Percentiles rank a stretch among this genome's conserved stretches.
Evolutionary conservation across 2,888 invertebrate species (phyloP).

Genomic region (Clostera curtula): DNA sequence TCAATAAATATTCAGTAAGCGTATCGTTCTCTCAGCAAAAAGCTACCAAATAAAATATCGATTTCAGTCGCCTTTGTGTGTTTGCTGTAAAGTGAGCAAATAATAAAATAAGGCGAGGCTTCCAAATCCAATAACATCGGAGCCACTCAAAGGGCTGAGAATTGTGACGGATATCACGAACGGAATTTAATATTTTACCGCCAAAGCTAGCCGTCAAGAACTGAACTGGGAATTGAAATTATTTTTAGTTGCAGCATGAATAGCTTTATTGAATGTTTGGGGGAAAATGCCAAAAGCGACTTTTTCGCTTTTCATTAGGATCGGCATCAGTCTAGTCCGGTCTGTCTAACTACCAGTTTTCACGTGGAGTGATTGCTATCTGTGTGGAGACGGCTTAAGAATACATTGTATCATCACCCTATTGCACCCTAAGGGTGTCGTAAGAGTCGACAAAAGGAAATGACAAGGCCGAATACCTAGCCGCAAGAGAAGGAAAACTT

Average conservation of each 20-base stretch:
- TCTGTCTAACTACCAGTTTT: no score
- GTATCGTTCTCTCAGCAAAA: conserved; percentile 23
- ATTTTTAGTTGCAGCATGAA: conserved; percentile 10
- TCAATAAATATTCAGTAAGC: conserved; percentile 32
- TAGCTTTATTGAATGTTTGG: no score
- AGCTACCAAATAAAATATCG: conserved; percentile 36
- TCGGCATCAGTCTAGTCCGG: no score
- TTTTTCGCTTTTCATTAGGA: background rate
- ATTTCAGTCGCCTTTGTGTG: conserved; percentile 42
- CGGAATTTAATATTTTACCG: conserved; percentile 47
- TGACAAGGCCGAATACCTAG: no score
- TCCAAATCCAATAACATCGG: conserved; percentile 43
- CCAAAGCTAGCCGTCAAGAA: conserved; percentile 10
- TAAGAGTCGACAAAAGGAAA: background rate
- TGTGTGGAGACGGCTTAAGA: no score
- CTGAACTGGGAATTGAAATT: conserved; percentile 8
- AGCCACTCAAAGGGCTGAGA: conserved; percentile 30
- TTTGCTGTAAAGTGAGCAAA: conserved; percentile 33
- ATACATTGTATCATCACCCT: no score
- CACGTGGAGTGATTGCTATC: no score
- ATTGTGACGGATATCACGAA: conserved; percentile 37
- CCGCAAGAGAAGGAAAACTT: no score
- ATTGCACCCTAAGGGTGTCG: no score
- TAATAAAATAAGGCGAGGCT: conserved; percentile 36
- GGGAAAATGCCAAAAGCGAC: no score